Conservation (phyloP, 2,797 vertebrate genomes). For the Chaetodon trifasciatus region DNA sequence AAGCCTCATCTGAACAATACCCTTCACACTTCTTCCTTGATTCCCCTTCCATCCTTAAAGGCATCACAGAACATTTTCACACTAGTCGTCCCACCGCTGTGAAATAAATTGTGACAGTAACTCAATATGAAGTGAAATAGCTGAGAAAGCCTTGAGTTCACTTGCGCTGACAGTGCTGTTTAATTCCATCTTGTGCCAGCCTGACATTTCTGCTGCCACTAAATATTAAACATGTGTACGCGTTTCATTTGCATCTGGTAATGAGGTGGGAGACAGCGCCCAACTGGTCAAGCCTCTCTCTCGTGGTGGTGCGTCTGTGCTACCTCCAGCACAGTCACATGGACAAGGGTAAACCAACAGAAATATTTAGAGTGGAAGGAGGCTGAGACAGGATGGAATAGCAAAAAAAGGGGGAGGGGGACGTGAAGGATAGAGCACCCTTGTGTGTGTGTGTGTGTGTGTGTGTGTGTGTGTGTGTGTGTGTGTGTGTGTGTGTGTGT, state of each 20-base stretch:
- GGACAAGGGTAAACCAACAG: slow-evolving; percentile 71
- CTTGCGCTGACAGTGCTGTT: slow-evolving; percentile 89
- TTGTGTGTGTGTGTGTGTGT: slow-evolving; percentile 10
- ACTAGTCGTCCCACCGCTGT: slow-evolving; percentile 78
- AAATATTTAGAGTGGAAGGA: slow-evolving; percentile 69
- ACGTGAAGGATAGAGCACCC: slow-evolving; percentile 62
- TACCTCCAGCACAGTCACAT: slow-evolving; percentile 60
- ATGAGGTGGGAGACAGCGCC: slow-evolving; percentile 84
- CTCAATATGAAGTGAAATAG: slow-evolving; percentile 89
- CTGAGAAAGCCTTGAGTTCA: slow-evolving; percentile 87
- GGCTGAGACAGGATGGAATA: slow-evolving; percentile 54
- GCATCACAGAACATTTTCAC: slow-evolving; percentile 85
- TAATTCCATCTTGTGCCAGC: slow-evolving; percentile 86
- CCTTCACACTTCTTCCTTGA: slow-evolving; percentile 80
- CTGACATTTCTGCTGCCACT: slow-evolving; percentile 89
- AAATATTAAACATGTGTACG: slow-evolving; percentile 90
- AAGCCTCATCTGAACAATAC: slow-evolving; percentile 78
- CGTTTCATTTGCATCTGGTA: slow-evolving; percentile 88
- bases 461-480: slow-evolving; percentile 20
- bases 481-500: slow-evolving; percentile 21
- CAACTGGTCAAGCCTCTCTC: slow-evolving; percentile 83
- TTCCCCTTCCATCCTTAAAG: slow-evolving; percentile 83
- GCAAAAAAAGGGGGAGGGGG: slow-evolving; percentile 23
- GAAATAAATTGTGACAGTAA: slow-evolving; percentile 90
- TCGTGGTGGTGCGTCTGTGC: slow-evolving; percentile 40